Conservation (phyloP, 2,888 invertebrate species). For the Latrodectus elegans region DNA sequence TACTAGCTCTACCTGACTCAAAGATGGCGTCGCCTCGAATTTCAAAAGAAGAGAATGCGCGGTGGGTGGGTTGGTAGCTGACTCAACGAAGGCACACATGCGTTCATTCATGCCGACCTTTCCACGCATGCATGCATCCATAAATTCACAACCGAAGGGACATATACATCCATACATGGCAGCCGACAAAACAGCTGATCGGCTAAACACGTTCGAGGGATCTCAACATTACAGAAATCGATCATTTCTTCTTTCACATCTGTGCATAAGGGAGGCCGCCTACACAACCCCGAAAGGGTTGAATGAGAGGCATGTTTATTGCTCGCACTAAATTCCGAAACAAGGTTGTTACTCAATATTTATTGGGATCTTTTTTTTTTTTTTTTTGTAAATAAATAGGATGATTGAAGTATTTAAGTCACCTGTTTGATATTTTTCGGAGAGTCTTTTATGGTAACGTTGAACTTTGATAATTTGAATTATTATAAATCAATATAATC, state of each 20-base stretch:
- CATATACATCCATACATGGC: conserved; percentile 51
- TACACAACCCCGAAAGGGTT: neutral
- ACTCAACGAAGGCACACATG: conserved; percentile 50
- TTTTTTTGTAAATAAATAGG: too few relatives aligned
- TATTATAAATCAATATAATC: too few relatives aligned
- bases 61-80: conserved; percentile 6
- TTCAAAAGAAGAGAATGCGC: conserved; percentile 22
- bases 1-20: conserved; percentile 1
- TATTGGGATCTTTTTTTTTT: too few relatives aligned
- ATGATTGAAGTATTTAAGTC: too few relatives aligned
- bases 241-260: conserved; percentile 25
- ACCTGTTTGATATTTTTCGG: too few relatives aligned
- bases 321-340: neutral
- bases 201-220: conserved; percentile 54
- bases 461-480: too few relatives aligned
- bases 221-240: conserved; percentile 51
- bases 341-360: neutral
- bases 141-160: conserved; percentile 63
- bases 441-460: too few relatives aligned
- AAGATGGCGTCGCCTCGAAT: conserved; percentile 56
- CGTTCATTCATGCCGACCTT: conserved; percentile 65
- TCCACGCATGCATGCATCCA: conserved; percentile 67
- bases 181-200: conserved; percentile 64
- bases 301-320: neutral
- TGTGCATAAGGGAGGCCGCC: neutral